Conservation (phyloP, 2,888 invertebrate species). For the Macrophya annulata region DNA sequence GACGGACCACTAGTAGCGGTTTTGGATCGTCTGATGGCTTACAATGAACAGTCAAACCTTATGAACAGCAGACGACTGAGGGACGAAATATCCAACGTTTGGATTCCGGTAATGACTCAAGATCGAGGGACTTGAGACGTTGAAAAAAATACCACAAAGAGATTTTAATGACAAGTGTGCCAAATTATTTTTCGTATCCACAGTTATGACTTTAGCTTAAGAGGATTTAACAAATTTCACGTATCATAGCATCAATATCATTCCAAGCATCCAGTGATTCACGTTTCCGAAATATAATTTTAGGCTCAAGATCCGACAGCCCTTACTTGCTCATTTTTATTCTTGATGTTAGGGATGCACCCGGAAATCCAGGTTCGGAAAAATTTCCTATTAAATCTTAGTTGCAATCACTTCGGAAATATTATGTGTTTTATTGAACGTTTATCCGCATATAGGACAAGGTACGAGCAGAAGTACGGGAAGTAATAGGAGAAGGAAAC, state of each 20-base stretch:
- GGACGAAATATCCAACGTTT: conserved; percentile 65
- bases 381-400: neutral
- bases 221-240: neutral
- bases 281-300: conserved; percentile 7
- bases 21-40: conserved; percentile 60
- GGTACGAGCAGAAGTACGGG: conserved; percentile 58
- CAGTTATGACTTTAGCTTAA: neutral
- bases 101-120: conserved; percentile 63
- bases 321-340: conserved; percentile 58
- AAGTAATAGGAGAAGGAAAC: conserved; percentile 38
- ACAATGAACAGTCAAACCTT: conserved; percentile 56
- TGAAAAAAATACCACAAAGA: too few species aligned
- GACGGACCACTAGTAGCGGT: conserved; percentile 60
- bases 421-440: neutral
- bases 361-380: conserved; percentile 56
- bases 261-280: neutral
- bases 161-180: conserved; percentile 1
- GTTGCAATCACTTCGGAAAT: neutral
- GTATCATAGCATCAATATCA: neutral
- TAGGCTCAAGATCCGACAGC: conserved; percentile 63
- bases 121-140: neutral
- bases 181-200: neutral
- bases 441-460: conserved; percentile 48
- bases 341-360: conserved; percentile 62
- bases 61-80: conserved; percentile 61